These are phyloP conservation scores for Drosophila dunni DNA, from an alignment of 1,140 invertebrate genomes.

Conservation along the genomic window DNA sequence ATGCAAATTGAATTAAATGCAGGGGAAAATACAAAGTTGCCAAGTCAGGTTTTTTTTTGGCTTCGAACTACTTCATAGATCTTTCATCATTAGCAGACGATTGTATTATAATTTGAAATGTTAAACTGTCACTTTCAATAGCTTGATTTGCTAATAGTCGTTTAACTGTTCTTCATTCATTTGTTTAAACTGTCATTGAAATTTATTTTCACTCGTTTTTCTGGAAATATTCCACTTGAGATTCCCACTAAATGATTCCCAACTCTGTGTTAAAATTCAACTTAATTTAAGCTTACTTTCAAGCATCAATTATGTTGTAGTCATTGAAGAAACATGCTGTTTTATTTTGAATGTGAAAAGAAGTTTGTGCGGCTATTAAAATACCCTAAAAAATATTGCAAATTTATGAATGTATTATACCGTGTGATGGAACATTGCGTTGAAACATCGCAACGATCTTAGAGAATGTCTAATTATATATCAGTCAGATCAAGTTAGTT, in stretches of 20 bases:
- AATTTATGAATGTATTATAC: background rate
- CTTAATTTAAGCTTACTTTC: conserved; percentile 14
- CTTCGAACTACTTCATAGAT: conserved; percentile 39
- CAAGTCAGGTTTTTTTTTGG: conserved; percentile 25
- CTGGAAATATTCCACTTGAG: conserved; percentile 36
- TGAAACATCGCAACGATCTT: no score
- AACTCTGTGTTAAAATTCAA: background rate
- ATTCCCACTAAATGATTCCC: conserved; percentile 63
- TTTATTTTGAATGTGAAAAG: no score
- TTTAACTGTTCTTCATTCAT: conserved; percentile 28
- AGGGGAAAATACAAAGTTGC: conserved; percentile 28
- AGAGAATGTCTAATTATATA: no score
- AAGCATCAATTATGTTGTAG: background rate
- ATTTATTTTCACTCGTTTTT: conserved; percentile 60
- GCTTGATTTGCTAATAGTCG: conserved; percentile 35
- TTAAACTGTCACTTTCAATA: conserved; percentile 53
- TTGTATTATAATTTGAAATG: conserved; percentile 61
- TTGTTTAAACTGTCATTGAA: conserved; percentile 38
- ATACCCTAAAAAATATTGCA: background rate
- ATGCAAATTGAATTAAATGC: conserved; percentile 46
- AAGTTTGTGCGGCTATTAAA: no score
- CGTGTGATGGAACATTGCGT: no score
- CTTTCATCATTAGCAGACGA: conserved; percentile 73
- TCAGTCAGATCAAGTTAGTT: no score
- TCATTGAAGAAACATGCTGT: no score